Conservation (phyloP, 2,888 invertebrate genomes). For the Galerucella pusilla region DNA sequence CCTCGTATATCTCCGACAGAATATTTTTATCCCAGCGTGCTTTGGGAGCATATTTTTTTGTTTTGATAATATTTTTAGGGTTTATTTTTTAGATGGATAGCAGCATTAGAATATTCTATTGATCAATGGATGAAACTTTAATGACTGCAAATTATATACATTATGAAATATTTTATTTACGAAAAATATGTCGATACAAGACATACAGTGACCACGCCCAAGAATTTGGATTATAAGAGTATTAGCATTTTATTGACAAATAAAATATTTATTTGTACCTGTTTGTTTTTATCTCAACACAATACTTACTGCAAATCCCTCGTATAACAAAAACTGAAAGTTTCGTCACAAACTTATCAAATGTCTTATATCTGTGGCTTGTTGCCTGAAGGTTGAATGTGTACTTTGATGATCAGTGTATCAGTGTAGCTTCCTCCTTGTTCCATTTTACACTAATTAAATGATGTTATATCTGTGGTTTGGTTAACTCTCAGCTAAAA, state of each 20-base stretch:
- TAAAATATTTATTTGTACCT: slow-evolving; percentile 30
- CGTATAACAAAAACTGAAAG: neutral
- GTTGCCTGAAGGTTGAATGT: too few species aligned
- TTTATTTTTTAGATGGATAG: slow-evolving; percentile 82
- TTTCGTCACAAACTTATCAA: too few species aligned
- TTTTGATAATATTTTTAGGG: slow-evolving; percentile 38
- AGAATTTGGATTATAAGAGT: slow-evolving; percentile 17
- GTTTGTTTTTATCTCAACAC: neutral
- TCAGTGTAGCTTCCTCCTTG: too few species aligned
- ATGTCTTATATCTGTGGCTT: too few species aligned
- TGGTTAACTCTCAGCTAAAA: too few species aligned
- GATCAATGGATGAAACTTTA: slow-evolving; percentile 91
- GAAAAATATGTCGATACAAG: slow-evolving; percentile 15
- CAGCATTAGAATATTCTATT: slow-evolving; percentile 93
- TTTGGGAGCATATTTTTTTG: neutral
- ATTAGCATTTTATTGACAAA: slow-evolving; percentile 23
- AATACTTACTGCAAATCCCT: neutral
- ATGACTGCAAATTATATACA: slow-evolving; percentile 53
- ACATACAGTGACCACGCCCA: slow-evolving; percentile 27
- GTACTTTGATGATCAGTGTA: too few species aligned
- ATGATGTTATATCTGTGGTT: too few species aligned
- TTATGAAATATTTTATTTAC: slow-evolving; percentile 26
- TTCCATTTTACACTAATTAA: too few species aligned
- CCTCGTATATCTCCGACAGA: neutral
- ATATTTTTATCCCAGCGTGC: too few species aligned